Evolutionary conservation across 2,888 invertebrate genomes (phyloP), one percentile per base, ranked within the genome.

Genomic region (Achlya flavicornis): DNA sequence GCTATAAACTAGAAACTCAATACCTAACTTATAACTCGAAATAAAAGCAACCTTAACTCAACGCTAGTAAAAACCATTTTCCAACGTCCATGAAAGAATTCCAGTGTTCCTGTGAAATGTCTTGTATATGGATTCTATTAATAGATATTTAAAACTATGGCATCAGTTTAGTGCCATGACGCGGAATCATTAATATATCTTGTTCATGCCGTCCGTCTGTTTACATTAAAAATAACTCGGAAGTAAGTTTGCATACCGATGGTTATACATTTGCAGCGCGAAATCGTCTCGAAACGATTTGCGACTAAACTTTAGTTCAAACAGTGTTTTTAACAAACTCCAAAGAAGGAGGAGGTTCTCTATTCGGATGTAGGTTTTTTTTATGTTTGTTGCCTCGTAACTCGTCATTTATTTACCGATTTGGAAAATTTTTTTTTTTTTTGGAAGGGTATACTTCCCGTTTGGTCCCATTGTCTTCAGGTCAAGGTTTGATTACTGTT

Each of bases 201-300:
- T 68, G 58, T 62, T 71, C 58, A 64, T 67, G 67, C 38, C 61
- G 48, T 59, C 61, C 16, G 64, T 64, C 66, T 70, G 71, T 72
- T 70, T 72, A 63, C 53, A 60, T 63, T 75, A 75, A 65, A 72
- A 75, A 75, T 75, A 53, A 68, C 71, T 72, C 65, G 66, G 65
- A 71, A 72, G 67, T 64, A 65, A 66, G 63, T 62, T 64, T 63
- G 61, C 66, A 62, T 62, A 59, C 68, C 71, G 70, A 53, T 53
- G 16, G 70, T 35, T 35, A 35, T 35, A 35, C 35, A 69, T 70
- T 72, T 35, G 35, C 0, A 65, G 63, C 57, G 58, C 63, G 62
- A 61, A 62, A 71, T 68, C 64, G 43, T 43, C 1, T 43, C 12
- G n/a, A 26, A 65, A 60, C 63, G 60, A 32, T 66, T 57, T 46